Base-by-base conservation (phyloP, 2,888 invertebrate species). In the Cheilosia urbana region DNA sequence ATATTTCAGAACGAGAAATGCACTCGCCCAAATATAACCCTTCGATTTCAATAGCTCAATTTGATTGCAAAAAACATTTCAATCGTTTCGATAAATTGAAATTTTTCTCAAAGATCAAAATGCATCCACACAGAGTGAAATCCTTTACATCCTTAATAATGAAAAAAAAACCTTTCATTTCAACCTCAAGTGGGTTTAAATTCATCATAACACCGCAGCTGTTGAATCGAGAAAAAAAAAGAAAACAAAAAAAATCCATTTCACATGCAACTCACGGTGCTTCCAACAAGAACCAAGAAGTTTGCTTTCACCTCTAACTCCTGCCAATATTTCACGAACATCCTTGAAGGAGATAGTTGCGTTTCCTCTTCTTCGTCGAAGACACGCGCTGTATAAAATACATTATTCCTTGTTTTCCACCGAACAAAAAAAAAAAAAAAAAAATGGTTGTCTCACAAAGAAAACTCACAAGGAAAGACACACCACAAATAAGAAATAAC, bases 241-340 rank as follows among this genome's bases (percentile, higher is more conserved):
- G 15, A 11, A 73, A 73, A 47, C 49, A 13, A 40, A 15, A n/a
- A 75, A 75, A 49, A 65, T 57, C n/a, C 24, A 75, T 47, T 75
- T 49, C 37, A 19, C 17, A 63, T 63, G 27, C 62, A 51, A 53
- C 51, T 27, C 27, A 45, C 30, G 6, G 24, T 17, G 13, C 57
- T 21, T 15, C 19, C 15, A 13, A 37, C 37, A 13, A 37, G 37
- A 21, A 9, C n/a, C 5, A 9, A 6, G 13, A 24, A 30, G 24
- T 42, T 24, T 51, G 13, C 51, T 1, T 65, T 9, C 34, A n/a
- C 7, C 30, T 27, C 27, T 17, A 15, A 47, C 9, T n/a, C 5
- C 2, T 34, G 21, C 21, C 15, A 34, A 6, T 45, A 45, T n/a
- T 6, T 21, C 71, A 57, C 40, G 57, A 63, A 45, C 4, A 19